Conservation (phyloP, 2,113 vertebrate species). For the Trachemys scripta region DNA sequence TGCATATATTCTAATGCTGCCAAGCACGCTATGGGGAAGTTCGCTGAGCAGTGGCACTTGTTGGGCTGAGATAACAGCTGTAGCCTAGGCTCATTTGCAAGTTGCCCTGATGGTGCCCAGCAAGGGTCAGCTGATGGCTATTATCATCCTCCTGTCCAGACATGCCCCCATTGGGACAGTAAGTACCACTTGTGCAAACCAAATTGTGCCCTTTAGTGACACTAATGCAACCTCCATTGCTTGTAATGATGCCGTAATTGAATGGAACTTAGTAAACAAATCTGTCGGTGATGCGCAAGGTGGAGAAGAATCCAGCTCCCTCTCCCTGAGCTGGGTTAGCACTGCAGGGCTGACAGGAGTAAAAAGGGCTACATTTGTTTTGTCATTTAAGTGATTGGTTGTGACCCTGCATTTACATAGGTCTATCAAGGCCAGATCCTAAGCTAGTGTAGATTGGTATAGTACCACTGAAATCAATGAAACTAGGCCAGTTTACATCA, state of each 20-base stretch:
- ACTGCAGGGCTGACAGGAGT: not conserved
- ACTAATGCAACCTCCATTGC: fast-evolving
- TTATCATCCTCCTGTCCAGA: not conserved
- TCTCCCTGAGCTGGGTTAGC: not conserved
- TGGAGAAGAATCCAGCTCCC: not conserved
- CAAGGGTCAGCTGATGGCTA: not conserved
- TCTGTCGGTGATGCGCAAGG: not conserved
- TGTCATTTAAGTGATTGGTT: not conserved
- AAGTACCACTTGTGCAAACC: not conserved
- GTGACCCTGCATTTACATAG: not conserved
- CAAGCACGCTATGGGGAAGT: not conserved
- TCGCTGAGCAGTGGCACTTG: not conserved
- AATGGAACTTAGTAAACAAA: fast-evolving
- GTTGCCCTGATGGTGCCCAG: not conserved
- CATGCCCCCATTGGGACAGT: not conserved
- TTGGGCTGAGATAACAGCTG: not conserved
- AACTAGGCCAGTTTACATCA: not conserved
- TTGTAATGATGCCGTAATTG: not conserved
- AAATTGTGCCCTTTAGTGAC: not conserved
- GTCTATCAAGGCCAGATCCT: fast-evolving
- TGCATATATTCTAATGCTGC: not conserved
- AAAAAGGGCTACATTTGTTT: not conserved
- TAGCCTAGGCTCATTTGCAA: not conserved
- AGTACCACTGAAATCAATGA: not conserved
- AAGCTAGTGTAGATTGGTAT: not conserved